phyloP scores from a whole-genome alignment of 2,797 vertebrate genomes.

The Tiaroga cobitis region DNA sequence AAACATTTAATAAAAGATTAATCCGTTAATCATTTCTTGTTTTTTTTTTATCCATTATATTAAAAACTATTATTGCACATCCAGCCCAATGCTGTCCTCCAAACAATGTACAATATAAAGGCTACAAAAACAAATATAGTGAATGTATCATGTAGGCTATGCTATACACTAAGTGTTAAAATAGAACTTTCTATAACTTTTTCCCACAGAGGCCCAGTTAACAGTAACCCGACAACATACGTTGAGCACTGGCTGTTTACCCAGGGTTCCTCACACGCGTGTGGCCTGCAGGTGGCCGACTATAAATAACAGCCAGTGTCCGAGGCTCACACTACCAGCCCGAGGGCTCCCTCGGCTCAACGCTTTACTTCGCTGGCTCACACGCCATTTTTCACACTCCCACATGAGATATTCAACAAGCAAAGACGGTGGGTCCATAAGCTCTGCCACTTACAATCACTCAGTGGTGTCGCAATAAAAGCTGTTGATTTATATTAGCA shows the following conservation, averaged over 20 bases:
- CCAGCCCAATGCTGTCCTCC: no score
- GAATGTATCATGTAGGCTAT: no score
- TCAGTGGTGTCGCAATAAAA: not conserved
- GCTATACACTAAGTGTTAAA: no score
- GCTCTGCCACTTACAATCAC: slow-evolving; percentile 6
- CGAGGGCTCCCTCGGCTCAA: slow-evolving; percentile 13
- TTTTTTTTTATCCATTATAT: not conserved
- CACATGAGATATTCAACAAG: slow-evolving; percentile 1
- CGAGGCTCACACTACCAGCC: slow-evolving; percentile 49
- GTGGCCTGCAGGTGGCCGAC: slow-evolving; percentile 68
- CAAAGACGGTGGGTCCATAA: not conserved
- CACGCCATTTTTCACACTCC: slow-evolving; percentile 20
- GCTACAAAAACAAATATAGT: no score
- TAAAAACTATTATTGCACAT: no score
- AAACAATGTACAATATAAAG: no score
- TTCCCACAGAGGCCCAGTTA: slow-evolving; percentile 31
- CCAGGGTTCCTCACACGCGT: slow-evolving; percentile 64
- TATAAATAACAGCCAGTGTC: slow-evolving; percentile 69
- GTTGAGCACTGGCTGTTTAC: slow-evolving; percentile 62
- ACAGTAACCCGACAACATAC: slow-evolving; percentile 31
- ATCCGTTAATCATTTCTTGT: not conserved
- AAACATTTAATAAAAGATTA: not conserved
- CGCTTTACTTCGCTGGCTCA: slow-evolving; percentile 30
- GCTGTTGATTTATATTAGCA: not conserved
- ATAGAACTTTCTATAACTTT: not conserved